phyloP scores from a whole-genome alignment of 2,797 vertebrate species.

The Cuculus canorus region DNA sequence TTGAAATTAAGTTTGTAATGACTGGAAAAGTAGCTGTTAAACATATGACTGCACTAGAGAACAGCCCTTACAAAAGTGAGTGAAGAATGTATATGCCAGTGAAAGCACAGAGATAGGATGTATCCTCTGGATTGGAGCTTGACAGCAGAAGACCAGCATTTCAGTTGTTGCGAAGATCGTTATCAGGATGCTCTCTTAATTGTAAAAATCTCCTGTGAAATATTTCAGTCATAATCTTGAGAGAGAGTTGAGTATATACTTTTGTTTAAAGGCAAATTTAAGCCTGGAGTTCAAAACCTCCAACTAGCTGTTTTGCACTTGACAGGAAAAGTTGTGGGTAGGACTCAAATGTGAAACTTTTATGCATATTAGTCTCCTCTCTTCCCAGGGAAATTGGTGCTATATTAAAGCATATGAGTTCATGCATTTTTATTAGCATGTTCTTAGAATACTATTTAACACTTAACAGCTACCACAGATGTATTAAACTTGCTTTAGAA shows the following conservation, averaged over 20 bases:
- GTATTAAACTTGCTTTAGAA: not conserved
- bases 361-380: not conserved
- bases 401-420: constrained; percentile 5
- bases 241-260: not conserved
- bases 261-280: not conserved
- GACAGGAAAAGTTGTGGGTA: not conserved
- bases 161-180: not conserved
- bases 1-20: not conserved
- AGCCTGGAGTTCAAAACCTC: not conserved
- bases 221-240: not conserved
- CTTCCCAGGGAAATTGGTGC: not conserved
- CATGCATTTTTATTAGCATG: constrained; percentile 24
- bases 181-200: not conserved
- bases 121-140: not conserved
- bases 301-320: not conserved
- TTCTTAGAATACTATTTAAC: constrained; percentile 21
- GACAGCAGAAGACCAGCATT: not conserved
- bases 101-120: not conserved
- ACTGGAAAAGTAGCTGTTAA: not conserved
- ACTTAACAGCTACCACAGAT: not conserved
- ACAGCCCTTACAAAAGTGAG: not conserved
- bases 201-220: not conserved
- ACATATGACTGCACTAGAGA: not conserved
- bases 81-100: not conserved
- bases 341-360: not conserved